Base-by-base conservation (phyloP, 2,113 vertebrate species). In the Ammodytes dubius region DNA sequence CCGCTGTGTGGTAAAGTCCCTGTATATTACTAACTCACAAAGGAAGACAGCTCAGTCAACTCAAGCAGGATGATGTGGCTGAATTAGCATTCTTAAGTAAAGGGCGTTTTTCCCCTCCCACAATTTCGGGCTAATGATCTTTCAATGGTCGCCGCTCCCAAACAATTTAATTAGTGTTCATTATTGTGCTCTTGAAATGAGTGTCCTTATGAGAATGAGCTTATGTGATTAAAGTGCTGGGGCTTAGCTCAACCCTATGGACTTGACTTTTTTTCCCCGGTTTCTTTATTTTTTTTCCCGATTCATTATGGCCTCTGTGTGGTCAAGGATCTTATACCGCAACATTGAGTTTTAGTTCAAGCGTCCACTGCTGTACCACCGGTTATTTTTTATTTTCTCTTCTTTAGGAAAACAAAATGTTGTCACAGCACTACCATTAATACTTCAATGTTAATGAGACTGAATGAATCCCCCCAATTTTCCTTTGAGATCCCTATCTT, bases 121-220 rank as follows among this genome's bases (percentile, higher is more conserved):
- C 70, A 53, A 65, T 56, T 82, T 81, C 35, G 64, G 27, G 77
- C 69, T 75, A 79, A 81, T 81, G 60, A 53, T 80, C 17, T 70
- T 74, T 77, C 59, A 80, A 53, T 61, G 71, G 78, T 58, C 71
- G 11, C 53, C 27, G 40, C 59, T 85, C 49, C 27, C 27, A 27
- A 72, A 83, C 87, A 87, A 76, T 85, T 43, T 66, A 82, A 87
- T 88, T 87, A 85, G 78, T 50, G 70, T 54, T 88, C 53, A 82
- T 89, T 87, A 59, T 74, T 86, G 83, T 78, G 77, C 73, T 74
- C 77, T 84, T 85, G 56, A 90, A 78, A 70, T 63, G 57, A 85
- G 46, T 59, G 83, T 77, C 58, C 68, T 87, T 74, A 19, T 67
- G 63, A 70, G 56, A 79, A 87, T 68, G 79, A 82, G 74, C 74